A percentile compares a stretch with the other conserved stretches of the same genome.
phyloP scores from a whole-genome alignment of 2,113 vertebrate genomes.

The Tetrao urogallus region DNA sequence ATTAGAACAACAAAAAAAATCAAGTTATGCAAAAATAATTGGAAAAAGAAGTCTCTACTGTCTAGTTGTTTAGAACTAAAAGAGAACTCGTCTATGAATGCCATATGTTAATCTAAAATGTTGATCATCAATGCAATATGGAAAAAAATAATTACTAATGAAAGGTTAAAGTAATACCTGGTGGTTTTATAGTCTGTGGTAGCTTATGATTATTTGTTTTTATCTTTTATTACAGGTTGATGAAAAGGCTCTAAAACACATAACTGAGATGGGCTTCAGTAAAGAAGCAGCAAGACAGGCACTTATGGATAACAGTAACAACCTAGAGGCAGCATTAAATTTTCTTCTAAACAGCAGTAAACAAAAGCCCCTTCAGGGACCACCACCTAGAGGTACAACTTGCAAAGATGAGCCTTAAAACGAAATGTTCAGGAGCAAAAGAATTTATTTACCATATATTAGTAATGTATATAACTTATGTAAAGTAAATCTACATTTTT shows the following conservation, averaged over 20 bases:
- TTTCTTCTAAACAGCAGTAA: conserved; percentile 87
- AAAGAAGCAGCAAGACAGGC: conserved; percentile 93
- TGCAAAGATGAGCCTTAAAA: not conserved
- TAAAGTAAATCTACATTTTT: not conserved
- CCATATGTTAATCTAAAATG: not conserved
- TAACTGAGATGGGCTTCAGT: conserved; percentile 99
- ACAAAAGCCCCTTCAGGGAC: conserved; percentile 79
- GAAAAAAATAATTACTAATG: not conserved
- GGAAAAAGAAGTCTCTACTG: not conserved
- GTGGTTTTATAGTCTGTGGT: not conserved
- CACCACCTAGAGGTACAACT: conserved; percentile 83
- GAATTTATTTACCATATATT: not conserved
- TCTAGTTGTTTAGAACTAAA: not conserved
- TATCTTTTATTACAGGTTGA: conserved; percentile 86
- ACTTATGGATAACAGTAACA: conserved; percentile 95
- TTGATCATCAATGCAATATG: not conserved
- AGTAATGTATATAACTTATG: not conserved
- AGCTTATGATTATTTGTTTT: not conserved
- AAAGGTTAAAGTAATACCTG: not conserved
- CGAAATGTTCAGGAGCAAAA: not conserved
- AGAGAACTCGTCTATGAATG: not conserved
- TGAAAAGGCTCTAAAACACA: conserved; percentile 92
- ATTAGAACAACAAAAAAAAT: not conserved
- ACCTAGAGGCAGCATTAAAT: conserved; percentile 94
- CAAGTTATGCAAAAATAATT: not conserved